A percentile compares a stretch with the other conserved stretches of the same genome.
Conservation (phyloP, 2,113 vertebrate genomes). For the Corythornis vintsioides region DNA sequence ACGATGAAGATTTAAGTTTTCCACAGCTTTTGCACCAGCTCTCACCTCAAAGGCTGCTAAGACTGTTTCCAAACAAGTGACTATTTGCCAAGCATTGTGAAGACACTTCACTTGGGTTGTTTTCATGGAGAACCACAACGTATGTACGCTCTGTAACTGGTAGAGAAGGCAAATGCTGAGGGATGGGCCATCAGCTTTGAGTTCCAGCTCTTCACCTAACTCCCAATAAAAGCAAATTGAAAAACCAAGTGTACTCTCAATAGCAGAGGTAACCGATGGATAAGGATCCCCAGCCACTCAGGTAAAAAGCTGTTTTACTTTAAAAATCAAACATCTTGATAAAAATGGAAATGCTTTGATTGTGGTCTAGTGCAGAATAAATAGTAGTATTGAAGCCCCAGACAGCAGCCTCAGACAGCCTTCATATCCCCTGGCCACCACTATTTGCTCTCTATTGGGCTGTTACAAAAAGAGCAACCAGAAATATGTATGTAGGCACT, state of each 20-base stretch:
- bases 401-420: background rate
- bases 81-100: background rate
- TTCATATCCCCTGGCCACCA: background rate
- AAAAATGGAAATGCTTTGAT: background rate
- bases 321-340: background rate
- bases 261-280: background rate
- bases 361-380: background rate
- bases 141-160: background rate
- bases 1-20: background rate
- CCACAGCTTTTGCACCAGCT: background rate
- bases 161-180: background rate
- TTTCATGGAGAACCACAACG: background rate
- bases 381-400: background rate
- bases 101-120: rapidly evolving
- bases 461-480: rapidly evolving
- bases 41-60: background rate
- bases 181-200: background rate
- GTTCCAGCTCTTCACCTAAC: background rate
- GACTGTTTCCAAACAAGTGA: background rate
- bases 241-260: background rate
- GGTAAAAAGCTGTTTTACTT: background rate
- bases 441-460: background rate
- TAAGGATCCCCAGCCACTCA: background rate
- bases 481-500: rapidly evolving
- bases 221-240: background rate